Conservation (phyloP, 2,797 vertebrate genomes). For the Urosaurus nigricauda region DNA sequence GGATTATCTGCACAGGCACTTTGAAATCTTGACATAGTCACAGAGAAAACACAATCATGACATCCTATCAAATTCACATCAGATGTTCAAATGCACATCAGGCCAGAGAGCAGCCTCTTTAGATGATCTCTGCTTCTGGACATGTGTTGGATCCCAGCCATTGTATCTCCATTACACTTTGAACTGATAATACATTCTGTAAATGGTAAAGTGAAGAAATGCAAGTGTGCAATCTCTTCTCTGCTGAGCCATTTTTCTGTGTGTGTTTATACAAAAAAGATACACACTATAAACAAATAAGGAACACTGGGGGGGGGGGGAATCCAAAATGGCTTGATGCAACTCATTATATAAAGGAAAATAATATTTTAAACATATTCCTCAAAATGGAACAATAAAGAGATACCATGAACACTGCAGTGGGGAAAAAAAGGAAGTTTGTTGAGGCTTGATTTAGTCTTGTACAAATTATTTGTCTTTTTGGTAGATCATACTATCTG, state of each 20-base stretch:
- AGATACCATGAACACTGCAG: constrained; percentile 21
- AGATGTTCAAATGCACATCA: too few species aligned
- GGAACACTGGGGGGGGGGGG: background rate
- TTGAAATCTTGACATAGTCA: too few species aligned
- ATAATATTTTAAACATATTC: constrained; percentile 28
- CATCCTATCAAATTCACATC: too few species aligned
- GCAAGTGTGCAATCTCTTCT: background rate
- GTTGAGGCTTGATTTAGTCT: too few species aligned
- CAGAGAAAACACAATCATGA: too few species aligned
- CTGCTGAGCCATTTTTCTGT: background rate
- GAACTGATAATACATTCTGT: background rate
- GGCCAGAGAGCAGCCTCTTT: too few species aligned
- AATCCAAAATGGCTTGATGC: background rate
- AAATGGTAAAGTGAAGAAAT: background rate
- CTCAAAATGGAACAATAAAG: constrained; percentile 44
- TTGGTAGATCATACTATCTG: too few species aligned
- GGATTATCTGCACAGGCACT: background rate
- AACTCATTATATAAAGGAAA: constrained; percentile 34
- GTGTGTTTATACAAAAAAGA: too few species aligned
- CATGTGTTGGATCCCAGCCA: background rate
- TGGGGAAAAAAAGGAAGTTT: constrained; percentile 53
- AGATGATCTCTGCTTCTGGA: too few species aligned
- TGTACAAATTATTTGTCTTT: too few species aligned
- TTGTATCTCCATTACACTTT: background rate
- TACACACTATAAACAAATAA: background rate